Conservation (phyloP, 1,140 invertebrate species). For the Hycleus cichorii region DNA sequence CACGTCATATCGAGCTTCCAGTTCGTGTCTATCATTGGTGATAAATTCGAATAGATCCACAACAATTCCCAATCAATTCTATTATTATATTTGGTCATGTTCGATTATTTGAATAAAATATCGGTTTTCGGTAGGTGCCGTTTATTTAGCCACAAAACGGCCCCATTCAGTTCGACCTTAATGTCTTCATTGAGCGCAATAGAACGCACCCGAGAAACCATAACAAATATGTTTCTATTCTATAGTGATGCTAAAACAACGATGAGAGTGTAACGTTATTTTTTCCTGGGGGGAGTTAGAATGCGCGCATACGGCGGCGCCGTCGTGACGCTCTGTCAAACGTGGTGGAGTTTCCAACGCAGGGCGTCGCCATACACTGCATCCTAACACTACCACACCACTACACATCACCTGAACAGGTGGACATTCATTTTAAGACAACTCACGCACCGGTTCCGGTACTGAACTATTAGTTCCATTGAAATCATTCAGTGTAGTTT, state of each 20-base stretch:
- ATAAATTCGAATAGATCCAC: too few species aligned
- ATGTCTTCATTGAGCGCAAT: slow-evolving; percentile 15
- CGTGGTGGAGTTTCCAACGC: slow-evolving; percentile 25
- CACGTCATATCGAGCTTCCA: too few species aligned
- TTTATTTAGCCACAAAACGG: too few species aligned
- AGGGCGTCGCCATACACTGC: slow-evolving; percentile 31
- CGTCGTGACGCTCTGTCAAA: slow-evolving; percentile 27
- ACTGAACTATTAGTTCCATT: background rate
- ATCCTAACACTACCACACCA: background rate
- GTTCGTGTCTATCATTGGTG: too few species aligned
- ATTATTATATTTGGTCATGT: too few species aligned
- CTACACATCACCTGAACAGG: slow-evolving; percentile 23
- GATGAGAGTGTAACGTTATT: slow-evolving; percentile 10
- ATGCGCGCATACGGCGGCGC: slow-evolving; percentile 25
- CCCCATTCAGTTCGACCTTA: background rate
- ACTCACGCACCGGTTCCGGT: slow-evolving; percentile 15
- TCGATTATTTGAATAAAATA: too few species aligned
- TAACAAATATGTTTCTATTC: slow-evolving; percentile 14
- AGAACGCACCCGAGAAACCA: slow-evolving; percentile 7
- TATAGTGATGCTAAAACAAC: background rate
- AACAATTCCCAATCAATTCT: too few species aligned
- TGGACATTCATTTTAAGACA: slow-evolving; percentile 24
- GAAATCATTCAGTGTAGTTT: too few species aligned
- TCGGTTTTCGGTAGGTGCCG: too few species aligned
- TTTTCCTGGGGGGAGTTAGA: slow-evolving; percentile 14